These are phyloP conservation scores for Melipona beecheii DNA, from an alignment of 2,888 invertebrate genomes.

Conservation along the genomic window DNA sequence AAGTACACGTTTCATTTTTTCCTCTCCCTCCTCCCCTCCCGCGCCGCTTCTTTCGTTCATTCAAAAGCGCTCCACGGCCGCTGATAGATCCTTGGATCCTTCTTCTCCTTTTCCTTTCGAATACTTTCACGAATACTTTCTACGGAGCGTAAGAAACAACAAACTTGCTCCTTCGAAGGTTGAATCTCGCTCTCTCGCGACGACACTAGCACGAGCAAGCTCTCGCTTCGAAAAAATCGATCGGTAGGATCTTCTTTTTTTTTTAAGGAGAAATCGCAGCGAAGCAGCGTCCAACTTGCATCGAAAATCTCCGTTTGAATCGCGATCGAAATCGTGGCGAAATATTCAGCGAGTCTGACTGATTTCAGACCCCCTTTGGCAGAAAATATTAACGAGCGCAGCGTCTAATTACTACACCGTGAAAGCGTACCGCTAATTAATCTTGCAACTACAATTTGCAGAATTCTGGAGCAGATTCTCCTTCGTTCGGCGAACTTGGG, in stretches of 20 bases:
- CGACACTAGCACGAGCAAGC: not conserved
- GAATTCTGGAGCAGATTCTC: no score
- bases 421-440: no score
- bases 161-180: not conserved
- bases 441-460: no score
- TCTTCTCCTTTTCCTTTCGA: not conserved
- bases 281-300: not conserved
- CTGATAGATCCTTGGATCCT: constrained; percentile 34
- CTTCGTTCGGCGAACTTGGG: no score
- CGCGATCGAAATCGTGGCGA: no score
- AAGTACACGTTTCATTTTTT: constrained; percentile 6
- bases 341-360: no score
- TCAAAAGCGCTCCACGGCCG: constrained; percentile 7
- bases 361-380: no score
- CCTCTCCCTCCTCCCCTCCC: not conserved
- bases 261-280: not conserved
- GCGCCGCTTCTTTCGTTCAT: constrained; percentile 6
- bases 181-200: not conserved
- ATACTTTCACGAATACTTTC: constrained; percentile 12
- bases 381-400: no score
- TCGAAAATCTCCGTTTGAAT: no score
- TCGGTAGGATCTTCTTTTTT: not conserved
- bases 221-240: constrained; percentile 1
- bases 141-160: constrained; percentile 3
- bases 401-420: no score